Conservation (phyloP, 2,113 vertebrate species). For the Sylvilagus bachmani region DNA sequence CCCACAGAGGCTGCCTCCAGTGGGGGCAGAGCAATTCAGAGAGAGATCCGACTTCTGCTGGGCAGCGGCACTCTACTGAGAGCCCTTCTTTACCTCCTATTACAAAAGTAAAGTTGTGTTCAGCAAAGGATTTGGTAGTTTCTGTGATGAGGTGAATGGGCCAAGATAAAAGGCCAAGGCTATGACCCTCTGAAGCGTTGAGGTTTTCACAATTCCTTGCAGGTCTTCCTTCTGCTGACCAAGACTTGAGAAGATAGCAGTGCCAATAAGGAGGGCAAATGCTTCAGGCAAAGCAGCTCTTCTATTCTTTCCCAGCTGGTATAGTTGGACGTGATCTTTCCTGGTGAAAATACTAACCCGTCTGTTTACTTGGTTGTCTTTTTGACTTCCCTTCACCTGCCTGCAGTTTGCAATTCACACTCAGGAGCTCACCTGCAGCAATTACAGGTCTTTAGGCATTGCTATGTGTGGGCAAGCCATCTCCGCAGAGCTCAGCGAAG, state of each 20-base stretch:
- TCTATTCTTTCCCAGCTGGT: slow-evolving; percentile 25
- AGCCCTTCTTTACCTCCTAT: neutral
- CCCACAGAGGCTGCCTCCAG: neutral
- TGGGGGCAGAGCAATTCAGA: neutral
- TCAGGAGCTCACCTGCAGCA: neutral
- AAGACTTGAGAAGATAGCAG: neutral
- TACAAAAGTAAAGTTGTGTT: neutral
- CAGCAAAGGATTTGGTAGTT: neutral
- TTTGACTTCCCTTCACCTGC: neutral
- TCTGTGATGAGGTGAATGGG: slow-evolving; percentile 17
- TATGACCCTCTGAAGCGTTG: neutral
- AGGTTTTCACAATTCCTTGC: neutral
- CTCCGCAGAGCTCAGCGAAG: neutral
- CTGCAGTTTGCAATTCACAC: neutral
- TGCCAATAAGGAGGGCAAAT: slow-evolving; percentile 26
- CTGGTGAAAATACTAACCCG: slow-evolving; percentile 12
- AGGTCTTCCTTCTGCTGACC: neutral
- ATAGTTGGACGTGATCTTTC: neutral
- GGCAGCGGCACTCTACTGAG: neutral
- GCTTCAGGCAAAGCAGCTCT: slow-evolving; percentile 30
- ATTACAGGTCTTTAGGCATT: neutral
- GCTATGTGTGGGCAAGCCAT: neutral
- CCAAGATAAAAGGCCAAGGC: slow-evolving; percentile 52
- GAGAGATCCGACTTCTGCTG: neutral
- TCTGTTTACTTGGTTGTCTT: neutral